A percentile compares a stretch with the other conserved stretches of the same genome.
Evolutionary conservation across 37 sponge, comb jelly and placozoan genomes (phyloP).

Genomic region (Ephydatia muelleri): DNA sequence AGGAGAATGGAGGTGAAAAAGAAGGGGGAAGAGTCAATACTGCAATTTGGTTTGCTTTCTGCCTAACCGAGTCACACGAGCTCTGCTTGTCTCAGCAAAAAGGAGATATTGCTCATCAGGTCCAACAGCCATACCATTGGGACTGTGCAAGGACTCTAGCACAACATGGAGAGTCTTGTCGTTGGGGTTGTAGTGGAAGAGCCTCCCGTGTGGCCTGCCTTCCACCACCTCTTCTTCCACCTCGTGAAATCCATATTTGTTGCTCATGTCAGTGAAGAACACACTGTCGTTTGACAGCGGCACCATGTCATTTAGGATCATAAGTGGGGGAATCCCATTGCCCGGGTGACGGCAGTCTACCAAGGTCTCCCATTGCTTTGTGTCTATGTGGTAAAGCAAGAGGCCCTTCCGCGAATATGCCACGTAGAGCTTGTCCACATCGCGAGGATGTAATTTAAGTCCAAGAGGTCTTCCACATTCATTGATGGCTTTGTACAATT

Average conservation of each 20-base stretch:
- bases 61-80: constrained; percentile 69
- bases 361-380: background rate
- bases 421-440: constrained; percentile 42
- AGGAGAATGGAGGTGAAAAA: no score
- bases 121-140: constrained; percentile 77
- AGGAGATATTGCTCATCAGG: constrained; percentile 59
- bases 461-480: constrained; percentile 85
- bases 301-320: constrained; percentile 49
- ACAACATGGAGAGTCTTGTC: constrained; percentile 33
- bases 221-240: constrained; percentile 52
- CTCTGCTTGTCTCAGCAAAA: constrained; percentile 72
- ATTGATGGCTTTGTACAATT: constrained; percentile 6
- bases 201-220: constrained; percentile 59
- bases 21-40: no score
- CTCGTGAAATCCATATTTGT: constrained; percentile 21
- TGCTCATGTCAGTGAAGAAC: constrained; percentile 70
- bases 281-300: constrained; percentile 65
- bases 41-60: no score
- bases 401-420: background rate
- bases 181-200: constrained; percentile 61
- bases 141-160: constrained; percentile 50
- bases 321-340: background rate
- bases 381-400: background rate
- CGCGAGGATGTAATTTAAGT: constrained; percentile 35
- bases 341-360: background rate